Base-by-base conservation (phyloP, 2,888 invertebrate genomes). In the Cantharis lateralis region DNA sequence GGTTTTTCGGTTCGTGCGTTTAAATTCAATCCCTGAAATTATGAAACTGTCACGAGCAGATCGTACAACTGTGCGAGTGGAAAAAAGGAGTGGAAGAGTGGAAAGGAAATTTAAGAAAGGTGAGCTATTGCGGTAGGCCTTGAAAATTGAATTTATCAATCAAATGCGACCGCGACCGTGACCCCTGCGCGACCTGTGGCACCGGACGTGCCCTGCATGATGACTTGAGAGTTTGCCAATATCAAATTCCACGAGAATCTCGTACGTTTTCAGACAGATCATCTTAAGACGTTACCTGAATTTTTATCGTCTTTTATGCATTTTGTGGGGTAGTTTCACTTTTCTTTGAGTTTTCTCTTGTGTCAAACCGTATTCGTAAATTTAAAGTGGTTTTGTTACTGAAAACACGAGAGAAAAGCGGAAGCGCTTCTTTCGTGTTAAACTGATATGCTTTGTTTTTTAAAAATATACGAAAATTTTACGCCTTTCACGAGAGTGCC, bases 131-230 rank as follows among this genome's bases (percentile, higher is more conserved):
- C 76, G 82, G 82, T 82, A 83, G 82, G 82, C 80, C 80, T 71
- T 74, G 72, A 70, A 81, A 82, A 83, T 82, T 82, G 80, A 82
- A 83, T 83, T 83, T 83, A 81, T 83, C 83, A 82, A 83, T 83
- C 80, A 80, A 80, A 77, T 77, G 77, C 72, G 83, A 76, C 48
- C 24, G 24, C 64, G 64, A 66, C 81, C 79, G 79, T 78, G 79
- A 77, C 80, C 48, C 48, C 77, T 80, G 79, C 71, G 71, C 80
- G 81, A 82, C 80, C 82, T 78, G 82, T 79, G 75, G 77, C 80
- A 80, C 78, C 78, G 77, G 80, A 82, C 81, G 81, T 82, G 82
- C 72, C 76, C 77, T 73, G 82, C 80, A 81, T 80, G 79, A 75
- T 69, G 74, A 72, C 64, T 76, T 64, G 71, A 78, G 74, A 63